Conservation (phyloP, 2,113 vertebrate species). For the Cinclus mexicanus region DNA sequence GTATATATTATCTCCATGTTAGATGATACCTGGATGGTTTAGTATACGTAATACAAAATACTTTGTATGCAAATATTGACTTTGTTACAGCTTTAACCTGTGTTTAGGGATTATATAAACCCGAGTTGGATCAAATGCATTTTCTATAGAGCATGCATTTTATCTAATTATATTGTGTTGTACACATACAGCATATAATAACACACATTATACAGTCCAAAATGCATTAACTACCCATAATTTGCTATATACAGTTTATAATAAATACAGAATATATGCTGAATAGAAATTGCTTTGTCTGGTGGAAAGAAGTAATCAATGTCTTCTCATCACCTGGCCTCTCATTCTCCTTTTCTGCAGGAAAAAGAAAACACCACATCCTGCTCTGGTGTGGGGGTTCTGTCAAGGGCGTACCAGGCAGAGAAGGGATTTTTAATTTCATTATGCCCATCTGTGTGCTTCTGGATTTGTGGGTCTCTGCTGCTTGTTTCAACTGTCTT, state of each 20-base stretch:
- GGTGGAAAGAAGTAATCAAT: background rate
- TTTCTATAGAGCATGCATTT: background rate
- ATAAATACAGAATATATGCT: background rate
- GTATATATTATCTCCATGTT: background rate
- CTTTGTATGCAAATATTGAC: background rate
- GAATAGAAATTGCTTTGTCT: background rate
- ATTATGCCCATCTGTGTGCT: background rate
- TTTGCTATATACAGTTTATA: background rate
- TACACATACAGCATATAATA: background rate
- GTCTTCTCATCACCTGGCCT: background rate
- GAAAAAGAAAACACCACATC: background rate
- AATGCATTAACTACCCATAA: background rate
- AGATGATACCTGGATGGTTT: rapidly evolving
- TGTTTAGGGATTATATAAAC: background rate
- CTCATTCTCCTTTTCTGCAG: background rate
- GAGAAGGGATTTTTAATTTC: background rate
- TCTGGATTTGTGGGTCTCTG: background rate
- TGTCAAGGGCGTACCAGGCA: background rate
- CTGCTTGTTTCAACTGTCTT: background rate
- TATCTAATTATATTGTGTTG: background rate
- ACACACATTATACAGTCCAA: background rate
- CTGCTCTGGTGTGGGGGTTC: too few species aligned
- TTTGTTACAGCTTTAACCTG: background rate
- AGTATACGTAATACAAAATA: background rate
- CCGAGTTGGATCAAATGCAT: background rate